Percentiles rank a stretch among this genome's conserved stretches.
These are phyloP conservation scores for Sminthurides aquaticus DNA, from an alignment of 2,888 invertebrate genomes.

Conservation along the genomic window DNA sequence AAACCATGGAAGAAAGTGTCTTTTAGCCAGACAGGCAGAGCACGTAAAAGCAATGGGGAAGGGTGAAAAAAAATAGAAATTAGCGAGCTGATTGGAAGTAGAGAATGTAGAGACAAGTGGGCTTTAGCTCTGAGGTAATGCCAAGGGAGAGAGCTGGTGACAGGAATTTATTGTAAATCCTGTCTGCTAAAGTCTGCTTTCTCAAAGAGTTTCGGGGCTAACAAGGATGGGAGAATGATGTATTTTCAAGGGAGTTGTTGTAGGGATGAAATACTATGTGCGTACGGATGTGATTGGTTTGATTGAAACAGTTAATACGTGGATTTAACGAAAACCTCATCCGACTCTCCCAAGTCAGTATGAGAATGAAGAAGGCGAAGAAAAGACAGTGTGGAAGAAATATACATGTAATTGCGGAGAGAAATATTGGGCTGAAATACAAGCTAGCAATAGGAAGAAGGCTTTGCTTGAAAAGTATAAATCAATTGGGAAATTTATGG, in stretches of 20 bases:
- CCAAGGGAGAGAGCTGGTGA: slow-evolving; percentile 1
- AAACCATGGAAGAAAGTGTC: no score
- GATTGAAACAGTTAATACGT: neutral
- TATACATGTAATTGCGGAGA: no score
- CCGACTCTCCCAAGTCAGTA: no score
- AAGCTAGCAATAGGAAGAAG: no score
- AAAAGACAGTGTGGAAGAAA: no score
- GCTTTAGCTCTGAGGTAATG: neutral
- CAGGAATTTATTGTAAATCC: slow-evolving; percentile 9
- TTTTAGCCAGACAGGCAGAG: no score
- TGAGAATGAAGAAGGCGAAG: no score
- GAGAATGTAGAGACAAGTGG: no score
- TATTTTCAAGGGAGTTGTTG: neutral
- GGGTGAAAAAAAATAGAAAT: neutral
- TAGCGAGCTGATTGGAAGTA: neutral
- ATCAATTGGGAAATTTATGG: slow-evolving; percentile 16
- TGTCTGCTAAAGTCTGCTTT: neutral
- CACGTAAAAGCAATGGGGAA: neutral
- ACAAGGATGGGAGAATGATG: slow-evolving; percentile 1
- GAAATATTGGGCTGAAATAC: no score
- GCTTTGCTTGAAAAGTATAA: neutral
- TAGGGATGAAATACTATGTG: neutral
- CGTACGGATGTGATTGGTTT: neutral
- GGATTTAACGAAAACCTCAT: neutral
- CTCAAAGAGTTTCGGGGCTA: no score